Percentiles rank a stretch among this genome's conserved stretches.
These are phyloP conservation scores for Drosophila recens DNA, from an alignment of 2,888 invertebrate genomes.

Conservation along the genomic window DNA sequence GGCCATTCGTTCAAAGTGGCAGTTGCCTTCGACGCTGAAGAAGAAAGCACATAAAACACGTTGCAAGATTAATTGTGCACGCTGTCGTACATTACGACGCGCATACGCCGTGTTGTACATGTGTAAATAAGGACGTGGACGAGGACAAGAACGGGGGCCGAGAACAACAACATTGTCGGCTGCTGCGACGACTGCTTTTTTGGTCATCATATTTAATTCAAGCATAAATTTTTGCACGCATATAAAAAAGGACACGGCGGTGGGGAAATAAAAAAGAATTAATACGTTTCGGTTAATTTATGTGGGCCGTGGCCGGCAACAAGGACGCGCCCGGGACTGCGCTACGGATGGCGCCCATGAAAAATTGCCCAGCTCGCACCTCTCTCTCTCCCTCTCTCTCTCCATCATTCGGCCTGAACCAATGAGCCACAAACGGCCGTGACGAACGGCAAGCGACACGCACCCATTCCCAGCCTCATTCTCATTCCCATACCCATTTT, in stretches of 20 bases:
- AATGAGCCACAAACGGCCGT: constrained; percentile 80
- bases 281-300: constrained; percentile 82
- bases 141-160: background rate
- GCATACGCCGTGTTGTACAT: constrained; percentile 79
- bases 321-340: constrained; percentile 6
- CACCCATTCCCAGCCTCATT: constrained; percentile 34
- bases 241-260: constrained; percentile 57
- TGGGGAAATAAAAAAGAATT: constrained; percentile 75
- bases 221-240: constrained; percentile 77
- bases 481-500: background rate
- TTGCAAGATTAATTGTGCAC: constrained; percentile 79
- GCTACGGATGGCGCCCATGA: constrained; percentile 56
- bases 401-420: constrained; percentile 41
- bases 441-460: constrained; percentile 65
- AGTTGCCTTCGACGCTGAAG: constrained; percentile 12
- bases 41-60: constrained; percentile 72
- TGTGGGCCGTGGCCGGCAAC: constrained; percentile 53
- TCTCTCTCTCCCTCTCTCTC: constrained; percentile 3
- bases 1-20: constrained; percentile 15
- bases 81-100: constrained; percentile 77
- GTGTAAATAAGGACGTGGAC: constrained; percentile 71
- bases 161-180: constrained; percentile 32
- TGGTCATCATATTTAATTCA: constrained; percentile 82
- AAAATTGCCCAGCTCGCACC: constrained; percentile 58
- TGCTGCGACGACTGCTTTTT: constrained; percentile 76